Evolutionary conservation across 2,113 vertebrate genomes (phyloP), one percentile per base, ranked within the genome.

Genomic region (Noctilio leporinus): DNA sequence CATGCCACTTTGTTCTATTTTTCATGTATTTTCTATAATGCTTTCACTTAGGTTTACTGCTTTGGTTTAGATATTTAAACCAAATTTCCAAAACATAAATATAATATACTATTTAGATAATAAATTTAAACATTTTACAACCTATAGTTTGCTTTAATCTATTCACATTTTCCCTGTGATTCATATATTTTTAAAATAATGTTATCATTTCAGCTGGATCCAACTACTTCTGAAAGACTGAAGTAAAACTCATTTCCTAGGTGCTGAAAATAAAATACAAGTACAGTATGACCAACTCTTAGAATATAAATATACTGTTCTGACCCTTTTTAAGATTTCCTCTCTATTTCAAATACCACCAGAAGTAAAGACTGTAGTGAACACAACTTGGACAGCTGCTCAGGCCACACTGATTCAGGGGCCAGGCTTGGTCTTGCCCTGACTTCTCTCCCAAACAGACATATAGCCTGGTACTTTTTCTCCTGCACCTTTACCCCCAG

Each of bases 31-130:
- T 96, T 80, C 64, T 90, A 17, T 35, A 81, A 62, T 5, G 77
- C 62, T 96, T 70, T 91, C 59, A 82, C 91, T 53, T 57, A 49
- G 51, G 59, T 43, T 93, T 69, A 76, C 24, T 72, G 85, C 76
- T 90, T 83, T 91, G 40, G 72, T 80, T 96, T 67, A 57, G 81
- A 73, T 33, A 81, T 45, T 22, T 59, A 91, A 91, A 93, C 59
- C 83, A 65, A 65, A 85, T 86, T 91, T 91, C 77, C 47, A 77
- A 83, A 91, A 93, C 70, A 86, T 35, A 86, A 57, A 26, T 57
- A 20, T 0, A 24, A 43, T 81, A 35, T 64, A 57, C n/a, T 83
- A 57, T 38, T 83, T 67, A 85, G 47, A 78, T 35, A 62, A 89
- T 70, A 86, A 94, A 93, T 64, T 82, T 51, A 86, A 51, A 69